Base-by-base conservation (phyloP, 2,888 invertebrate genomes). In the Athalia rosae region DNA sequence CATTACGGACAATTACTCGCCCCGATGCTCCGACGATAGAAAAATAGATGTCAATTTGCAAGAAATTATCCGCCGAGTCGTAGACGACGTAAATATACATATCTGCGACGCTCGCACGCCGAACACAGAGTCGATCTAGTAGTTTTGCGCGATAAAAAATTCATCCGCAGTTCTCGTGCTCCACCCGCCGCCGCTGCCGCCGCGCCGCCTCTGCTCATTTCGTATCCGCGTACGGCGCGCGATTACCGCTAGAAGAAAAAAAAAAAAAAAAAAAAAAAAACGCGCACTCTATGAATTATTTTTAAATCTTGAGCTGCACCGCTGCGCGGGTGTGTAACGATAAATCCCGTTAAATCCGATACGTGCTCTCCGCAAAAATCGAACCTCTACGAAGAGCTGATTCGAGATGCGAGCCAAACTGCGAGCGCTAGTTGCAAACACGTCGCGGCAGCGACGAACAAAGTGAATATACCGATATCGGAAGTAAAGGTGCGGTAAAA, bases 341-440 rank as follows among this genome's bases (percentile, higher is more conserved):
- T 69, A 69, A 53, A 69, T 69, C 53, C 69, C 53, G n/a, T 5
- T 1, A 41, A 11, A 53, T 56, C 50, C 41, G 69, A 53, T 69
- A 69, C 69, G 69, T 69, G 69, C 28, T 28, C 43, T 0, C n/a
- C 7, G 50, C 7, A 11, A 43, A 69, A 41, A 69, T 48, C 47
- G 59, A 59, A 15, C 15, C 69, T 56, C 69, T 53, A 53, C 28
- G 69, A 69, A 69, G 53, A 69, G 53, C 69, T 69, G 69, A 69
- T 69, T 69, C 56, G 43, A 69, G 69, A 69, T 69, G 53, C 56
- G 69, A 7, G 69, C 0, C 28, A 28, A 28, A 28, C 28, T 2
- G 28, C 28, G 56, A 69, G 43, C 43, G 53, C 41, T 41, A 69
- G 6, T 53, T 69, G 69, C 69, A 69, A n/a, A n/a, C n/a, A 69